These are phyloP conservation scores for Sipha flava DNA, from an alignment of 1,140 invertebrate species.

Conservation along the genomic window DNA sequence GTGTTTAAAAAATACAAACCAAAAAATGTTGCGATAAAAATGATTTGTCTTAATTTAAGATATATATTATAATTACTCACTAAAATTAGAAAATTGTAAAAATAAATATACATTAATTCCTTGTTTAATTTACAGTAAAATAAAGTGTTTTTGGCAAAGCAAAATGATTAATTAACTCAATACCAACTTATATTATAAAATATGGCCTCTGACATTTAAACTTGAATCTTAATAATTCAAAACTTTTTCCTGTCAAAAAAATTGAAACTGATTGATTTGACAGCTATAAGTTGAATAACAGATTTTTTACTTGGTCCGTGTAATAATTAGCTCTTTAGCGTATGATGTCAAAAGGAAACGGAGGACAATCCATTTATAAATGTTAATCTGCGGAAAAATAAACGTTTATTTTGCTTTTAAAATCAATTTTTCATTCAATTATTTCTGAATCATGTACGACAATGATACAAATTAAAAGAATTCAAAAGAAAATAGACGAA, in stretches of 20 bases:
- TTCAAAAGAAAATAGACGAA: too few species aligned
- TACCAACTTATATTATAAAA: neutral
- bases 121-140: neutral
- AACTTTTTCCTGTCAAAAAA: neutral
- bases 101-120: neutral
- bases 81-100: neutral
- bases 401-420: neutral
- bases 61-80: neutral
- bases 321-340: neutral
- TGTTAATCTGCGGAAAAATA: neutral
- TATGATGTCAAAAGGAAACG: neutral
- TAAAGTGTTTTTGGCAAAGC: neutral
- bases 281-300: neutral
- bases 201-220: constrained; percentile 1
- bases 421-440: too few species aligned
- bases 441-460: too few species aligned
- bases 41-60: neutral
- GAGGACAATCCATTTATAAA: neutral
- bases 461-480: too few species aligned
- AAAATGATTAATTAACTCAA: constrained; percentile 8
- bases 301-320: neutral
- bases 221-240: neutral
- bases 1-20: too few species aligned
- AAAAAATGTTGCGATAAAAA: too few species aligned
- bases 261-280: neutral